Evolutionary conservation across 2,797 vertebrate genomes (phyloP).

Genomic region (Tinamus major): DNA sequence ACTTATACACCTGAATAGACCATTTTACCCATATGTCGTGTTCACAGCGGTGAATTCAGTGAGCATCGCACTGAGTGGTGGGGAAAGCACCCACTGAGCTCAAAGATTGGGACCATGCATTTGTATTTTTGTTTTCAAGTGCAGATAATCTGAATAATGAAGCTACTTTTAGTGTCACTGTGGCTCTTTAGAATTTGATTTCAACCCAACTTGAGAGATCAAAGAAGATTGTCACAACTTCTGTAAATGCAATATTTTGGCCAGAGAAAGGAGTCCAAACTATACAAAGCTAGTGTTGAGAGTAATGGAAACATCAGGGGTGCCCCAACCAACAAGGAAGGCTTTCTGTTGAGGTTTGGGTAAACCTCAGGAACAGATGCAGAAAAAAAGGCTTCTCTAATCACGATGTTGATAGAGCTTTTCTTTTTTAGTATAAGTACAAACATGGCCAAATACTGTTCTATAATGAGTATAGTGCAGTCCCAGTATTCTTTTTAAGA

Average conservation of each 20-base stretch:
- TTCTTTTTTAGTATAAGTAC: not conserved
- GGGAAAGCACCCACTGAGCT: not conserved
- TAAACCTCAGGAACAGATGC: not conserved
- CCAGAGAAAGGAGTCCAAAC: not conserved
- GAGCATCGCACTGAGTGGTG: not conserved
- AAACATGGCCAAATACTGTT: not conserved
- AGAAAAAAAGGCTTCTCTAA: not conserved
- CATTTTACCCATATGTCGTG: not conserved
- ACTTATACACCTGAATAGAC: not conserved
- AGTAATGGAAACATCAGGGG: not conserved
- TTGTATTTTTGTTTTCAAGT: not conserved
- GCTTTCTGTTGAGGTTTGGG: not conserved
- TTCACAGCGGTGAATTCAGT: not conserved
- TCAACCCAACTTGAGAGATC: not conserved
- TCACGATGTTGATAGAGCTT: not conserved
- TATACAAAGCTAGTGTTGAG: not conserved
- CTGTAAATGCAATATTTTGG: not conserved
- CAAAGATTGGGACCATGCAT: not conserved
- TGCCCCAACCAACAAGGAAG: not conserved
- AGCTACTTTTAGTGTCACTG: not conserved
- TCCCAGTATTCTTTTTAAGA: not conserved
- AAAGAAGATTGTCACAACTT: not conserved
- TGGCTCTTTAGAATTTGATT: not conserved
- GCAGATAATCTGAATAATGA: not conserved
- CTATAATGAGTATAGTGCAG: not conserved